These are phyloP conservation scores for Drosophila helvetica DNA, from an alignment of 2,888 invertebrate genomes.

Conservation along the genomic window DNA sequence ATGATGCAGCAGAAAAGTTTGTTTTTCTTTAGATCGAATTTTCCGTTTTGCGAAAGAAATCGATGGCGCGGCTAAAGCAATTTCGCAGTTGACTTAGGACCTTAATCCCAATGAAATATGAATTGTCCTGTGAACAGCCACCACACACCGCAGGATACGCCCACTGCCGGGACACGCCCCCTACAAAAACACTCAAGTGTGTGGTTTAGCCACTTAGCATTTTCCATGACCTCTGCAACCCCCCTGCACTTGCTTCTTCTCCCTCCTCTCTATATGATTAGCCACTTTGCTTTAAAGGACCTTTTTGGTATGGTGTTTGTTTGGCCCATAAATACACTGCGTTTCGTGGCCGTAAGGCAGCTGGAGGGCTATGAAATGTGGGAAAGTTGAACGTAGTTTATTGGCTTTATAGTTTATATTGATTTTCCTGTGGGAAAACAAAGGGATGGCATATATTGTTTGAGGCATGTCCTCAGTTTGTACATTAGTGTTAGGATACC, in stretches of 20 bases:
- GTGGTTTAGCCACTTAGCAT: conserved; percentile 30
- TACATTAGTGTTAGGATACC: not conserved
- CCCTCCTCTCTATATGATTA: not conserved
- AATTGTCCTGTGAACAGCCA: conserved; percentile 32
- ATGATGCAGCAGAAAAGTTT: conserved; percentile 63
- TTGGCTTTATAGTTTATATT: not conserved
- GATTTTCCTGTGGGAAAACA: not conserved
- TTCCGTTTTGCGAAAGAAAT: conserved; percentile 54
- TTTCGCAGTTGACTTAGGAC: conserved; percentile 74
- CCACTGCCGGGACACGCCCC: conserved; percentile 2
- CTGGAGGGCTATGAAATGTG: not conserved
- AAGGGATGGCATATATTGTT: not conserved
- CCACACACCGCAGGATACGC: not conserved
- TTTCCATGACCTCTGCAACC: not conserved
- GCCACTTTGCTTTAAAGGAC: not conserved
- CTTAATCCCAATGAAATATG: conserved; percentile 62
- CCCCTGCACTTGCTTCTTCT: no score
- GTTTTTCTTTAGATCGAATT: conserved; percentile 22
- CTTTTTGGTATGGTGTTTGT: conserved; percentile 3
- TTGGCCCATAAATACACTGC: not conserved
- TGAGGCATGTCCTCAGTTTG: not conserved
- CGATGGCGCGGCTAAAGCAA: conserved; percentile 51
- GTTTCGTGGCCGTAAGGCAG: not conserved
- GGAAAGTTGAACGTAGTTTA: not conserved
- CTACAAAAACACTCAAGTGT: conserved; percentile 20